These are phyloP conservation scores for Chrosomus eos DNA, from an alignment of 2,797 vertebrate species.

Conservation along the genomic window DNA sequence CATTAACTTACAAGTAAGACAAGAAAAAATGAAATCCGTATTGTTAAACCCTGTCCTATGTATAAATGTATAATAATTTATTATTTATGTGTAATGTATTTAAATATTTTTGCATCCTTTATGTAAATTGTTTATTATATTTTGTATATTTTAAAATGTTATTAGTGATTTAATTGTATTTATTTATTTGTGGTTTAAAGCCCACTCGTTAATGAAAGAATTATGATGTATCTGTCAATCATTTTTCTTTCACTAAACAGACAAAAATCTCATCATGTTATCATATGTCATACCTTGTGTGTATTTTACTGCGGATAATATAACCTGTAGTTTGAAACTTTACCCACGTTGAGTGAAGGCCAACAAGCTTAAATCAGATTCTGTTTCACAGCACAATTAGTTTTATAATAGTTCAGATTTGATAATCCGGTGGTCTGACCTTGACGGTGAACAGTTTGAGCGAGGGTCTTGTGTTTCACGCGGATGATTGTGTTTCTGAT, in stretches of 20 bases:
- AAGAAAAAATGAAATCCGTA: background rate
- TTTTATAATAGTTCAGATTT: no score
- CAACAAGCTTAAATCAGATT: conserved; percentile 17
- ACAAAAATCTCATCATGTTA: background rate
- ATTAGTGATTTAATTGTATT: background rate
- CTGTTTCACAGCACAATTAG: conserved; percentile 22
- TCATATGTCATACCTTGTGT: background rate
- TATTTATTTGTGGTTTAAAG: background rate
- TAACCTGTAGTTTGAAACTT: background rate
- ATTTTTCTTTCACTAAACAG: background rate
- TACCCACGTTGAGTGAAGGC: background rate
- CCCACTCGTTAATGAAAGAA: background rate
- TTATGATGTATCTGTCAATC: background rate
- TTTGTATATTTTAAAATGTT: background rate
- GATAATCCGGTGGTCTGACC: conserved; percentile 20
- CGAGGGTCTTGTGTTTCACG: conserved; percentile 67
- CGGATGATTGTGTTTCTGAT: conserved; percentile 68
- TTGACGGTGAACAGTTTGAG: conserved; percentile 38
- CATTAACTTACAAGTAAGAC: background rate
- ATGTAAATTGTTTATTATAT: no score
- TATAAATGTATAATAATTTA: no score
- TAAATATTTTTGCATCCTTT: background rate
- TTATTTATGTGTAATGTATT: background rate
- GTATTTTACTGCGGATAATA: background rate
- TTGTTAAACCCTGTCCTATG: background rate